Percentiles rank a stretch among this genome's conserved stretches.
These are phyloP conservation scores for Ploceus nigricollis DNA, from an alignment of 2,113 vertebrate species.

Conservation along the genomic window DNA sequence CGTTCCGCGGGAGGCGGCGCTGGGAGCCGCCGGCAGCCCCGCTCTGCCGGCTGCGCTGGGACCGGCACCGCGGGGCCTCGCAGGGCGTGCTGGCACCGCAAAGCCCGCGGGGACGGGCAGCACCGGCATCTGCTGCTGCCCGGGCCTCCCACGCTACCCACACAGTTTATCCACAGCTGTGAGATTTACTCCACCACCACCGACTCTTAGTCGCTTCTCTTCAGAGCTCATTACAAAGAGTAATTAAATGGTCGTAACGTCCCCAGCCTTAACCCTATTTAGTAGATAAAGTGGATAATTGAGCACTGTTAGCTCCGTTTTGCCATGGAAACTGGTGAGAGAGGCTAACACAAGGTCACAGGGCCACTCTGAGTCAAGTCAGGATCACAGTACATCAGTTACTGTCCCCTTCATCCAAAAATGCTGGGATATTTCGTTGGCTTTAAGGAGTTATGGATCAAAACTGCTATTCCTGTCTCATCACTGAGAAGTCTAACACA, in stretches of 20 bases:
- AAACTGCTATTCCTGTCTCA: not conserved
- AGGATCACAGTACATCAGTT: not conserved
- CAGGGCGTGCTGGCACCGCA: not conserved
- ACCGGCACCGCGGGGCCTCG: not conserved
- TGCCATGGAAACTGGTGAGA: conserved; percentile 8
- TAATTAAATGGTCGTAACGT: conserved; percentile 1
- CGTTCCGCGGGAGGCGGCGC: not conserved
- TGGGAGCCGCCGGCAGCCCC: not conserved
- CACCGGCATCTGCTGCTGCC: not conserved
- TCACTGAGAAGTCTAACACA: not conserved
- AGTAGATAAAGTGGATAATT: conserved; percentile 45
- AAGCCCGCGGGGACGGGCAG: not conserved
- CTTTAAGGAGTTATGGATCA: not conserved
- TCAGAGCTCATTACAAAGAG: conserved; percentile 41
- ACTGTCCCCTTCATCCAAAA: not conserved
- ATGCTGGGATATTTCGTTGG: rapidly evolving
- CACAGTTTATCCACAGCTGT: not conserved
- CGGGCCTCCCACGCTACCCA: not conserved
- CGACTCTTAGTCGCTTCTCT: not conserved
- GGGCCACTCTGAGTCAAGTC: not conserved
- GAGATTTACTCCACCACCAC: not conserved
- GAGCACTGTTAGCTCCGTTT: conserved; percentile 2
- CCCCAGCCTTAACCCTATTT: conserved; percentile 16
- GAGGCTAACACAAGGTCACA: not conserved
- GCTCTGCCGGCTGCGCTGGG: not conserved